A percentile compares a stretch with the other conserved stretches of the same genome.
These are phyloP conservation scores for Araneus ventricosus DNA, from an alignment of 1,140 invertebrate species.

Conservation along the genomic window DNA sequence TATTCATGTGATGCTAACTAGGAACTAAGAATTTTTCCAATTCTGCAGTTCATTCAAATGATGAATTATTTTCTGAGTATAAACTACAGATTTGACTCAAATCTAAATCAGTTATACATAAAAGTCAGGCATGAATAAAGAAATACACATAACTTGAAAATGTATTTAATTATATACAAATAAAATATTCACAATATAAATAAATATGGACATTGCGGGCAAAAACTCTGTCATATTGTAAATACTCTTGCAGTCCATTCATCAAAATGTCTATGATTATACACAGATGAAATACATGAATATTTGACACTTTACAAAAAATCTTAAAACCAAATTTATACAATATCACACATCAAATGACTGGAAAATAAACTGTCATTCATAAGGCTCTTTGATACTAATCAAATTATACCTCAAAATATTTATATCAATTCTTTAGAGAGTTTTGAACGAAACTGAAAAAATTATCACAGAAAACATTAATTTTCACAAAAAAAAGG, in stretches of 20 bases:
- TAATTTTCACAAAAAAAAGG: neutral
- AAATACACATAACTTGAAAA: neutral
- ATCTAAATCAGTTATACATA: neutral
- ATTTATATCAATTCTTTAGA: neutral
- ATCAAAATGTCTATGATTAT: neutral
- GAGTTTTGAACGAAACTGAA: neutral
- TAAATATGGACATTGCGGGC: slow-evolving; percentile 1
- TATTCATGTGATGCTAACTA: too few relatives aligned
- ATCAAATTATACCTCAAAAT: neutral
- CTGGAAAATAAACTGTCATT: neutral
- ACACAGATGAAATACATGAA: slow-evolving; percentile 8
- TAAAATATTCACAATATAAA: slow-evolving; percentile 18
- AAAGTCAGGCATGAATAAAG: neutral
- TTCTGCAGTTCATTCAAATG: too few relatives aligned
- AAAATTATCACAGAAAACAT: slow-evolving; percentile 29
- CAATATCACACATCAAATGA: slow-evolving; percentile 31
- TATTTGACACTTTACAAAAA: slow-evolving; percentile 7
- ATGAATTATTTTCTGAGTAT: too few relatives aligned
- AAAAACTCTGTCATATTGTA: neutral
- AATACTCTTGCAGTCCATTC: neutral
- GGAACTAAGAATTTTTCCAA: too few relatives aligned
- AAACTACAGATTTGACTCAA: neutral
- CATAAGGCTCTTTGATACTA: neutral
- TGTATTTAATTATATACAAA: slow-evolving; percentile 15
- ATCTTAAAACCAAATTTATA: neutral